Evolutionary conservation across 2,797 vertebrate genomes (phyloP).

Genomic region (Loris lydekkerianus): DNA sequence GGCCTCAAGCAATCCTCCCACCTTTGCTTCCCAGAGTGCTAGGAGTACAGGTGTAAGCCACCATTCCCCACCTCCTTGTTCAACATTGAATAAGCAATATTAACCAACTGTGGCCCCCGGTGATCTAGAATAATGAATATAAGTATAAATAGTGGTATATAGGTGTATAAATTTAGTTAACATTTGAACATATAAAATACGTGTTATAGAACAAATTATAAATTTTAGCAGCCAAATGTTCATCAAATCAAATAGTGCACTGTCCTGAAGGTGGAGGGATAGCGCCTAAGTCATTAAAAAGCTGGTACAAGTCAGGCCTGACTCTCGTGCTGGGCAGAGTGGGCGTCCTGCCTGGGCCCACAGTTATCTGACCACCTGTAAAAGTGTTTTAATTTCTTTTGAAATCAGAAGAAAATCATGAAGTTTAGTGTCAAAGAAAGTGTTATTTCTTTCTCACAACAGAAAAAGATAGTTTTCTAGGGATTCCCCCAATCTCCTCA

Average conservation of each 20-base stretch:
- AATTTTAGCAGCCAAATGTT: background rate
- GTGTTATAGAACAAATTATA: background rate
- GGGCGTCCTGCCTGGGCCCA: background rate
- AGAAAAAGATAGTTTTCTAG: background rate
- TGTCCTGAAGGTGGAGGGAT: background rate
- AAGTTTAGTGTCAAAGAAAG: background rate
- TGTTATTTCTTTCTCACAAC: background rate
- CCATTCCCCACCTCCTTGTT: too few relatives aligned
- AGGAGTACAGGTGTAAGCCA: too few relatives aligned
- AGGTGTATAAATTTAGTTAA: slow-evolving; percentile 8
- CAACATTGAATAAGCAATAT: background rate
- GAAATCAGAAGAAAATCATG: slow-evolving; percentile 20
- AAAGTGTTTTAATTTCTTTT: slow-evolving; percentile 4
- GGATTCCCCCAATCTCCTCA: background rate
- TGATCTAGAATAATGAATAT: background rate
- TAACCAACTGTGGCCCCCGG: background rate
- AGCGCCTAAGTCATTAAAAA: slow-evolving; percentile 4
- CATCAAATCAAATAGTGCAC: background rate
- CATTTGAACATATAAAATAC: background rate
- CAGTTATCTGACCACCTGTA: background rate
- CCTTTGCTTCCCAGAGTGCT: too few relatives aligned
- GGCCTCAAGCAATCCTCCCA: too few relatives aligned
- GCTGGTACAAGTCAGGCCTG: background rate
- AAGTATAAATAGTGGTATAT: background rate
- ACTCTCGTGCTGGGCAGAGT: background rate